phyloP scores from a whole-genome alignment of 2,113 vertebrate genomes.

The Plecotus auritus region DNA sequence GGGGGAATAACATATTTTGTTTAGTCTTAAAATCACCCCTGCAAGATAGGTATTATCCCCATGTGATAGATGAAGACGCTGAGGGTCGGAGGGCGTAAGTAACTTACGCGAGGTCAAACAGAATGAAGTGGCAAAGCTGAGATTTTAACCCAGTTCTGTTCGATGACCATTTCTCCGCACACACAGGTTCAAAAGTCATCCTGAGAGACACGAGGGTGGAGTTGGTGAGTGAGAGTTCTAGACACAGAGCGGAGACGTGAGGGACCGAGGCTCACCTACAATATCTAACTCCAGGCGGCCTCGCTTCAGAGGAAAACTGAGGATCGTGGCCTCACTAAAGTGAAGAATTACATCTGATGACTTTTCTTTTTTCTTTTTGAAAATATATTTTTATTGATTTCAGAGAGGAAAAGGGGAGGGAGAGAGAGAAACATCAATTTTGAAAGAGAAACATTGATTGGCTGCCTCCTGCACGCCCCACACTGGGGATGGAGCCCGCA shows the following conservation, averaged over 20 bases:
- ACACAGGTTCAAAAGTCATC: not conserved
- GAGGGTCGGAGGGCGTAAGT: not conserved
- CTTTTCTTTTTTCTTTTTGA: not conserved
- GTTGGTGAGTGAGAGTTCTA: not conserved
- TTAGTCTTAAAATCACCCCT: not conserved
- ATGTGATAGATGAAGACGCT: not conserved
- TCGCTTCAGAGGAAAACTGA: not conserved
- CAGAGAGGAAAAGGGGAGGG: too few relatives aligned
- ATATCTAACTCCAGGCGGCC: not conserved
- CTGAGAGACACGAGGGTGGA: not conserved
- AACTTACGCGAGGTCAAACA: not conserved
- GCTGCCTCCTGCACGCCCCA: too few relatives aligned
- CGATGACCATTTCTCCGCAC: not conserved
- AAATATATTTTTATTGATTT: too few relatives aligned
- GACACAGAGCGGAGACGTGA: not conserved
- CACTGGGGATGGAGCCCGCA: too few relatives aligned
- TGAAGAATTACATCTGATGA: not conserved
- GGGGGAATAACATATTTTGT: not conserved
- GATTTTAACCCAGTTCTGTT: not conserved
- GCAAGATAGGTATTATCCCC: not conserved
- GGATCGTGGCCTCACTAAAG: not conserved
- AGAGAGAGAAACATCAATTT: too few relatives aligned
- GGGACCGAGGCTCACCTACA: not conserved
- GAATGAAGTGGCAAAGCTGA: not conserved
- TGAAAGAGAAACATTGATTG: too few relatives aligned